These are phyloP conservation scores for Halcyon leucocephala DNA, from an alignment of 2,797 vertebrate species.

Conservation along the genomic window DNA sequence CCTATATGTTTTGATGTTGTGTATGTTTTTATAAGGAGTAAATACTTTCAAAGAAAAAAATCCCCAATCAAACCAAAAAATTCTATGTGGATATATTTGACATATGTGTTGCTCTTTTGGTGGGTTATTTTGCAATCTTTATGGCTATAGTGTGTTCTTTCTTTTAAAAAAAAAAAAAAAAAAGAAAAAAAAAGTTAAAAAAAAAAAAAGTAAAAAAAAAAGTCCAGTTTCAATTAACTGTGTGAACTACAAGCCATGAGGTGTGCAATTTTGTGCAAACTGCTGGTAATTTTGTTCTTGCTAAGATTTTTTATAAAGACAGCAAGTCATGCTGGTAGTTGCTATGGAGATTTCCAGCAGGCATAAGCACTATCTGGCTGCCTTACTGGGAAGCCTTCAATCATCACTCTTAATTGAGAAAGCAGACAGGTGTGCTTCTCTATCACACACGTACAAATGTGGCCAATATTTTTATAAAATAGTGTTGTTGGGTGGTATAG, in stretches of 20 bases:
- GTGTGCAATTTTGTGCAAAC: conserved; percentile 53
- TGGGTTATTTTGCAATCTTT: conserved; percentile 32
- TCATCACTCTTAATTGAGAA: conserved; percentile 46
- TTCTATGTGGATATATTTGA: neutral
- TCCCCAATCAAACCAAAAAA: neutral
- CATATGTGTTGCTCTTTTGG: neutral
- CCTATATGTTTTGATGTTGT: conserved; percentile 47
- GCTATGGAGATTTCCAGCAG: conserved; percentile 76
- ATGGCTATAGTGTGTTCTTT: neutral
- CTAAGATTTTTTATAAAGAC: conserved; percentile 60
- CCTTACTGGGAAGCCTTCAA: conserved; percentile 50
- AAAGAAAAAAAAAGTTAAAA: neutral
- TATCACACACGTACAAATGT: conserved; percentile 29
- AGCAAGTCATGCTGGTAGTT: conserved; percentile 61
- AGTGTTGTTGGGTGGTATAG: neutral
- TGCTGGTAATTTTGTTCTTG: conserved; percentile 46
- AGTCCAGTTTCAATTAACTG: neutral
- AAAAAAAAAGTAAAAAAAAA: neutral
- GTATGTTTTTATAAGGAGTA: conserved; percentile 37
- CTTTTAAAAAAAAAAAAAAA: neutral
- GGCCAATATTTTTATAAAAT: neutral
- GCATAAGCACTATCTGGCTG: conserved; percentile 12
- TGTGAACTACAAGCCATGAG: conserved; percentile 27
- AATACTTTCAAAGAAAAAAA: neutral
- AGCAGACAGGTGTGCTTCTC: conserved; percentile 60